These are phyloP conservation scores for Helicoverpa assulta DNA, from an alignment of 2,888 invertebrate species.

Conservation along the genomic window DNA sequence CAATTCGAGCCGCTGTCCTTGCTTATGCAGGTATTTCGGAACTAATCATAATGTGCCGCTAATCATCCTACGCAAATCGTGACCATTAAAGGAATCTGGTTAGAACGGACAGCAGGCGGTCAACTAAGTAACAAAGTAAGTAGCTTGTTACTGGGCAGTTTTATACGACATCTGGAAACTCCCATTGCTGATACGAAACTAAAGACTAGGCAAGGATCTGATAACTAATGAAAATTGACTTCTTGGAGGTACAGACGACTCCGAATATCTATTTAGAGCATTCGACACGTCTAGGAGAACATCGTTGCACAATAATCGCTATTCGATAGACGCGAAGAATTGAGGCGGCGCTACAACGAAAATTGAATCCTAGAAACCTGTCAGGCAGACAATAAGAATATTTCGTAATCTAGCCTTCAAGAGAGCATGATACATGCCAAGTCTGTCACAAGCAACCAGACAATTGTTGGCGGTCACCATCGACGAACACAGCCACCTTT, in stretches of 20 bases:
- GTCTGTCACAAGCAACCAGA: conserved; percentile 39
- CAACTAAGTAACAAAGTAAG: neutral
- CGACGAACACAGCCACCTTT: conserved; percentile 62
- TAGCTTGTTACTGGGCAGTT: conserved; percentile 15
- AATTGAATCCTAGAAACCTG: neutral
- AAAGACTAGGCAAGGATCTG: neutral
- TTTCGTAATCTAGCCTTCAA: conserved; percentile 16
- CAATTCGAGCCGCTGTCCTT: conserved; percentile 5
- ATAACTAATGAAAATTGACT: too few relatives aligned
- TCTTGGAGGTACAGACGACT: too few relatives aligned
- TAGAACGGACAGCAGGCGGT: conserved; percentile 36
- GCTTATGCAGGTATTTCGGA: conserved; percentile 39
- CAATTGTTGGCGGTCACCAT: conserved; percentile 50
- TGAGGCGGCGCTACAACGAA: neutral
- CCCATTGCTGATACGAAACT: neutral
- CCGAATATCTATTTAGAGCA: neutral
- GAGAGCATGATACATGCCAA: conserved; percentile 35
- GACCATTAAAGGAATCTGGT: conserved; percentile 42
- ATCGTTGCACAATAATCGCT: neutral
- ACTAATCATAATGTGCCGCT: conserved; percentile 43
- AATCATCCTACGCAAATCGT: conserved; percentile 39
- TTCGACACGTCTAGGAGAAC: neutral
- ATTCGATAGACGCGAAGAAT: neutral
- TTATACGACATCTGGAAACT: neutral
- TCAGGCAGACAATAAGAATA: neutral